Evolutionary conservation across 2,888 invertebrate species (phyloP), one percentile per base, ranked within the genome.

Genomic region (Ormyrus rosae): DNA sequence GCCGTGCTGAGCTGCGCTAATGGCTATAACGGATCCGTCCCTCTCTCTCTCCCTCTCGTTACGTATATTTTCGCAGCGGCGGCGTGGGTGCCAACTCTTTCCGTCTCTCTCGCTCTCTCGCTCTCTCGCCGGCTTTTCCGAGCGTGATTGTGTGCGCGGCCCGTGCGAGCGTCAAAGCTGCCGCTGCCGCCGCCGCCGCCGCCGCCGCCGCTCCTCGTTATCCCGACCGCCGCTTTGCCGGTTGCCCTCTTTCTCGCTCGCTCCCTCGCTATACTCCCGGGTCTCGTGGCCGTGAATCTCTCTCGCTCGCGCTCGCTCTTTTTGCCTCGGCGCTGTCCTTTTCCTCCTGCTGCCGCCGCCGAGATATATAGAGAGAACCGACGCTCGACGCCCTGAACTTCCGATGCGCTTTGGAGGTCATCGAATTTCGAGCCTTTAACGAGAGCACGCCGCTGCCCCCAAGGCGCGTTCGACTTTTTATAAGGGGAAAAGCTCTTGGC

Each of bases 201-300:
- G 65, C 34, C 34, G 34, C 34, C 34, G 34, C 67, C 34, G 34
- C 34, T 8, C 68, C 64, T 61, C 60, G 71, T 65, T 65, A 64
- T 65, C 58, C 53, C 63, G 45, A 10, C 51, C 46, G 50, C 48
- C 51, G 65, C 67, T 50, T 50, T 64, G 34, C 34, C 34, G 34
- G 34, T 4, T 56, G 48, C 56, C n/a, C 61, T n/a, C 56, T 61
- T 61, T 64, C 60, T 65, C 55, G n/a, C 74, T 65, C 74, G 19
- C 74, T 74, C 19, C 19, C 19, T 19, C 19, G 19, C 19, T 19
- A 19, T 19, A 19, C 55, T 46, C 19, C 56, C 64, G 65, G 34
- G 34, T 13, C 19, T 56, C 65, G 53, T 13, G 71, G 72, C 78
- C 78, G 71, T 78, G 78, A 78, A 78, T 72, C 65, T 67, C 60